These are phyloP conservation scores for Micoletzkya japonica DNA, from an alignment of 2,888 invertebrate species.

Conservation along the genomic window DNA sequence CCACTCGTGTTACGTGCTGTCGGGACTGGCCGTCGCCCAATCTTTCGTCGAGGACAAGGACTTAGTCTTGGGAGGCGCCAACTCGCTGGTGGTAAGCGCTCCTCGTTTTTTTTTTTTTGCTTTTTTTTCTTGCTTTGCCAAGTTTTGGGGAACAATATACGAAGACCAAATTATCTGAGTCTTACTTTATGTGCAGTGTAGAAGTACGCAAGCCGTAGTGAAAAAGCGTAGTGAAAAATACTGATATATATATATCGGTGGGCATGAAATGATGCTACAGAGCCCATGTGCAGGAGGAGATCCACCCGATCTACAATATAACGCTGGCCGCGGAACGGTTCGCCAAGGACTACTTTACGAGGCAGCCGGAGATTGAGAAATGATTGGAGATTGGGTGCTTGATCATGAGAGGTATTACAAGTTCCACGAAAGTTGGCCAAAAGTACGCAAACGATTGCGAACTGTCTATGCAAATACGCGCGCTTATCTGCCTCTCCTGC, in stretches of 20 bases:
- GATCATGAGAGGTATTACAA: too few relatives aligned
- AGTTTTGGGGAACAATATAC: neutral
- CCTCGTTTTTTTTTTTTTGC: neutral
- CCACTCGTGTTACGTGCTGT: constrained; percentile 90
- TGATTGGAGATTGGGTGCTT: too few relatives aligned
- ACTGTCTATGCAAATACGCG: too few relatives aligned
- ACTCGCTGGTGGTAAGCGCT: constrained; percentile 10
- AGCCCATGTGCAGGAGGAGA: constrained; percentile 26
- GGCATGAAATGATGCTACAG: neutral
- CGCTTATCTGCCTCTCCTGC: too few relatives aligned
- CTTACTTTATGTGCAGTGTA: too few relatives aligned
- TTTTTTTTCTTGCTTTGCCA: neutral
- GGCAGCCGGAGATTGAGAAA: neutral
- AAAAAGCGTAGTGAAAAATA: too few relatives aligned
- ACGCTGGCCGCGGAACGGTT: neutral
- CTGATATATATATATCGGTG: too few relatives aligned
- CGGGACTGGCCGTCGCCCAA: constrained; percentile 20
- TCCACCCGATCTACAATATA: constrained; percentile 21
- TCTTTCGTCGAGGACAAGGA: constrained; percentile 16
- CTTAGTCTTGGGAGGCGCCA: constrained; percentile 10
- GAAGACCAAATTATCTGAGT: too few relatives aligned
- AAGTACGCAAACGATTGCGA: too few relatives aligned
- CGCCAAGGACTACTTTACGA: neutral
- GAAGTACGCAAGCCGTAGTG: too few relatives aligned
- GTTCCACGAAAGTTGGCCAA: too few relatives aligned